Conservation (phyloP, 2,888 invertebrate species). For the Adela reaumurella region DNA sequence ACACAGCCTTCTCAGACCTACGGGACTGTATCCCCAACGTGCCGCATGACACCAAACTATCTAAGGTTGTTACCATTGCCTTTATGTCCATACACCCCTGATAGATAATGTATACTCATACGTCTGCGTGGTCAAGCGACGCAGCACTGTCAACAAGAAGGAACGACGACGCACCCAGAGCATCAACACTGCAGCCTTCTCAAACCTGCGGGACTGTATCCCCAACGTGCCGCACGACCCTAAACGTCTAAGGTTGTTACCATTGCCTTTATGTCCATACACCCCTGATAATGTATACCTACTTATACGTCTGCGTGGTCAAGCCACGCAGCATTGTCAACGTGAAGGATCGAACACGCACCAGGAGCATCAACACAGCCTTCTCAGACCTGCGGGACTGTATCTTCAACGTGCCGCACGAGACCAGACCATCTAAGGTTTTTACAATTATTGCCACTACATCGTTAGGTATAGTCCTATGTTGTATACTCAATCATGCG, state of each 20-base stretch:
- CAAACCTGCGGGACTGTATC: slow-evolving; percentile 87
- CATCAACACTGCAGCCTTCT: slow-evolving; percentile 92
- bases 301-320: background rate
- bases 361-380: slow-evolving; percentile 83
- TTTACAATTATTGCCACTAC: no score
- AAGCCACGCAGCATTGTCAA: background rate
- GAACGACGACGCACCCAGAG: slow-evolving; percentile 70
- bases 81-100: slow-evolving; percentile 20
- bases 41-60: slow-evolving; percentile 91
- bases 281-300: slow-evolving; percentile 16
- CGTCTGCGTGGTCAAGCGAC: slow-evolving; percentile 1
- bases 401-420: slow-evolving; percentile 85
- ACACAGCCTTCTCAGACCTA: slow-evolving; percentile 90
- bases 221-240: slow-evolving; percentile 96
- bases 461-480: no score
- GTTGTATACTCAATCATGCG: slow-evolving; percentile 27
- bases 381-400: slow-evolving; percentile 79
- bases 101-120: background rate
- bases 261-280: slow-evolving; percentile 19
- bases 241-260: slow-evolving; percentile 74
- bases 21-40: slow-evolving; percentile 95
- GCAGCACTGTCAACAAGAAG: slow-evolving; percentile 81
- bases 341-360: slow-evolving; percentile 20
- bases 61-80: slow-evolving; percentile 68
- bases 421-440: slow-evolving; percentile 84